phyloP scores from a whole-genome alignment of 2,113 vertebrate genomes.

The Ramphastos sulfuratus region DNA sequence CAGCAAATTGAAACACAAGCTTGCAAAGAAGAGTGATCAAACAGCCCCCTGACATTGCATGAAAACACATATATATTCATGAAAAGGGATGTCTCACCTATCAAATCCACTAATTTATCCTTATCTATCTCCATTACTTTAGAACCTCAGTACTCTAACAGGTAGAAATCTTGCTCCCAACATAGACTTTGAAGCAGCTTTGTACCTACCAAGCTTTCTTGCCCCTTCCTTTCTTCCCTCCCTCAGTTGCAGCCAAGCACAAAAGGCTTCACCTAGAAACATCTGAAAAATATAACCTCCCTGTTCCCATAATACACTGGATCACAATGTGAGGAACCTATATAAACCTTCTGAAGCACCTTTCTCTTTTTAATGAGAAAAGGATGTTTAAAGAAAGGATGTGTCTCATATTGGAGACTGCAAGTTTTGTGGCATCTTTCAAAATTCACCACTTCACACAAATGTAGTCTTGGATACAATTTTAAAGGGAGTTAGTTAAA shows the following conservation, averaged over 20 bases:
- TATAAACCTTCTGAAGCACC: background rate
- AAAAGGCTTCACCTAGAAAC: background rate
- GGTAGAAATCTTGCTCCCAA: background rate
- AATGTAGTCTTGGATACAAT: background rate
- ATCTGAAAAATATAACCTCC: background rate
- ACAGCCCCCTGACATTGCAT: background rate
- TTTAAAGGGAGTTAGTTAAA: background rate
- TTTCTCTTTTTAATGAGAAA: background rate
- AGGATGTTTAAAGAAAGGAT: fast-evolving
- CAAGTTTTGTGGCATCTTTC: background rate
- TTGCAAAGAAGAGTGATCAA: background rate
- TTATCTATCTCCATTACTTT: background rate
- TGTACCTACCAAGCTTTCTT: background rate
- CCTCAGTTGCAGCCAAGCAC: background rate
- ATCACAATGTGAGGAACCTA: background rate
- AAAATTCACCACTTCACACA: background rate
- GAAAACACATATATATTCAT: background rate
- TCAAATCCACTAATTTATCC: background rate
- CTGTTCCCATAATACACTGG: background rate
- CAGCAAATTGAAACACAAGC: background rate
- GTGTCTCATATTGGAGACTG: background rate
- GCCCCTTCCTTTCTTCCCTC: background rate
- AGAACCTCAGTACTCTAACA: background rate
- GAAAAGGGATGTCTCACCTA: background rate
- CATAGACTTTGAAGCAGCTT: background rate